Conservation (phyloP, 2,888 invertebrate genomes). For the Cryptocephalus primarius region DNA sequence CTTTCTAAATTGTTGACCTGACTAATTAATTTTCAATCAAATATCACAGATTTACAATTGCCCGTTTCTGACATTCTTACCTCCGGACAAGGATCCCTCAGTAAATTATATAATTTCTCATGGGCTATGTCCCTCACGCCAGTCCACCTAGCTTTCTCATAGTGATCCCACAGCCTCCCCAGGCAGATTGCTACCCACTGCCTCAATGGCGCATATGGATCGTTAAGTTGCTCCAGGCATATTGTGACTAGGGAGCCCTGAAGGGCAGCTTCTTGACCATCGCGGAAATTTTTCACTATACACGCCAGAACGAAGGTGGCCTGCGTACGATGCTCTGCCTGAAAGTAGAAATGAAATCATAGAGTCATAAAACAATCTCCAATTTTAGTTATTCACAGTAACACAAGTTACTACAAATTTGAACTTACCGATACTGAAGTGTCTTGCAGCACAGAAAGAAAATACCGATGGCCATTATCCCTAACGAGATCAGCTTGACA, state of each 20-base stretch:
- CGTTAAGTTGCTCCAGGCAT: conserved; percentile 81
- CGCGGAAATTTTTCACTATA: conserved; percentile 79
- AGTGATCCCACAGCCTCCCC: conserved; percentile 82
- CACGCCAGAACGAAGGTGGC: conserved; percentile 92
- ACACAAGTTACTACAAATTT: neutral
- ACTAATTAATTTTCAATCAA: too few species aligned
- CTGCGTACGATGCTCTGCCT: conserved; percentile 79
- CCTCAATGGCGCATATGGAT: conserved; percentile 54
- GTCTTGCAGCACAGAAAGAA: conserved; percentile 85
- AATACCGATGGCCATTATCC: conserved; percentile 90
- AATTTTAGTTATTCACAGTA: too few species aligned
- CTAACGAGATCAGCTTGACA: conserved; percentile 93
- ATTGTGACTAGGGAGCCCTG: conserved; percentile 84
- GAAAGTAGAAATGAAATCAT: conserved; percentile 13
- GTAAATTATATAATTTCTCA: conserved; percentile 77
- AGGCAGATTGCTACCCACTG: conserved; percentile 91
- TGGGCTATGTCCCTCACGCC: conserved; percentile 94
- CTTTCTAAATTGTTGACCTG: too few species aligned
- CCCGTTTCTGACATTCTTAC: too few species aligned
- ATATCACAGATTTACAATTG: too few species aligned
- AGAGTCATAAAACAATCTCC: too few species aligned
- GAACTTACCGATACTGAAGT: conserved; percentile 63
- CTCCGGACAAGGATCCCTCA: conserved; percentile 78
- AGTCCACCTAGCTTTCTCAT: conserved; percentile 84
- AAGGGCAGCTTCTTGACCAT: conserved; percentile 83